phyloP scores from a whole-genome alignment of 2,113 vertebrate genomes.

The Orcinus orca region DNA sequence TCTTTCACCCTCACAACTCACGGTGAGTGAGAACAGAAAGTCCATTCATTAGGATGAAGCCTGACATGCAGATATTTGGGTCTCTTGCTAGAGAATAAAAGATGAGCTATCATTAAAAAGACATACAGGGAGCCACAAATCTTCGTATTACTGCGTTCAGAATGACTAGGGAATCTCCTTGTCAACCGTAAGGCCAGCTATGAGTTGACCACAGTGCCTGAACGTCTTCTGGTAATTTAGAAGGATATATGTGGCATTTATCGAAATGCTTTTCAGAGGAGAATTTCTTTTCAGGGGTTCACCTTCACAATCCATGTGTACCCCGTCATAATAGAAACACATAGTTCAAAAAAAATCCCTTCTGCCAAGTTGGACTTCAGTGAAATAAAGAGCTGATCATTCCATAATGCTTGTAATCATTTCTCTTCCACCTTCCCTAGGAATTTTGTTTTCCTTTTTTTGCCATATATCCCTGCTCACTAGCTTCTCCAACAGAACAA shows the following conservation, averaged over 20 bases:
- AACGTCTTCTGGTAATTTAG: not conserved
- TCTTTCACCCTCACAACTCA: constrained; percentile 42
- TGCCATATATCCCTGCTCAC: not conserved
- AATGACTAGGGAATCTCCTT: not conserved
- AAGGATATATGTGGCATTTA: not conserved
- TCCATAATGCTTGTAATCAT: not conserved
- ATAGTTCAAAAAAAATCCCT: not conserved
- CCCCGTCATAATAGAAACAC: not conserved
- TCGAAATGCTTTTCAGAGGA: not conserved
- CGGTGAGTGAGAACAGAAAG: constrained; percentile 52
- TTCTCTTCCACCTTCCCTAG: not conserved
- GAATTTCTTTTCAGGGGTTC: not conserved
- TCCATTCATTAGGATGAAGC: constrained; percentile 30
- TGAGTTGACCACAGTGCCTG: not conserved
- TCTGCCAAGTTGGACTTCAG: not conserved
- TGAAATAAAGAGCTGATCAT: not conserved
- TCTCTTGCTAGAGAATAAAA: constrained; percentile 2
- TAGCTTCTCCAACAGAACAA: not conserved
- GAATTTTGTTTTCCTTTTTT: not conserved
- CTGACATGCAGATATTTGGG: not conserved
- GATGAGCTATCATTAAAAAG: not conserved
- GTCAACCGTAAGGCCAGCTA: not conserved
- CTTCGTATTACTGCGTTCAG: not conserved
- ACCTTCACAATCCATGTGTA: not conserved
- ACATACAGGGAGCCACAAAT: not conserved